Evolutionary conservation across 1,140 invertebrate genomes (phyloP), one percentile per base, ranked within the genome.

Genomic region (Drosophila littoralis): DNA sequence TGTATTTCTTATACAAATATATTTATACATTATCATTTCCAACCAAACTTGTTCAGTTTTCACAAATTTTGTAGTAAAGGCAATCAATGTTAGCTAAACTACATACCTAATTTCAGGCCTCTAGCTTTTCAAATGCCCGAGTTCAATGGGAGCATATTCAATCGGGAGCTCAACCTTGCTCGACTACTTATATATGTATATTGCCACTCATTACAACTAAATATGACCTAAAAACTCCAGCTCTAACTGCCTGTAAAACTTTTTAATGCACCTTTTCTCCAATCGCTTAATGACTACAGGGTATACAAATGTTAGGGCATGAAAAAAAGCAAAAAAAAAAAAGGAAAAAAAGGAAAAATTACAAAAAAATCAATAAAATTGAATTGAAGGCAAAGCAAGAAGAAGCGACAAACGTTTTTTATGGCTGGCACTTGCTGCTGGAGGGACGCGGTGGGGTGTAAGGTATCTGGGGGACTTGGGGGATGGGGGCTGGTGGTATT

Each of bases 341-440:
- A 46, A 59, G 35, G 33, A 10, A 32, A 59, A 54, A 51, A 58
- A 64, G 22, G 3, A 28, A 28, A 28, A 28, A 28, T 28, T 28
- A 28, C 22, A 28, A 64, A 61, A 54, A 70, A 86, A 86, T 88
- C 83, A 83, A 86, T 86, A 86, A 86, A 88, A 88, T 88, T 83
- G 84, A 83, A 86, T 86, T 75, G 82, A 57, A 75, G 75, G 78
- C 65, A 61, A 51, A 66, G 55, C 28, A 35, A 46, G 8, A 46
- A 59, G 42, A 45, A 61, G 65, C 64, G 79, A 28, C 75, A 81
- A 85, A 81, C 79, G 75, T 67, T 88, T 88, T 86, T 86, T 79
- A 86, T 88, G 67, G 70, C 81, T 73, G 70, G 55, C 77, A 82
- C 52, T 72, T 72, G 69, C 60, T 55, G 60, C 42, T 33, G 28